A percentile compares a stretch with the other conserved stretches of the same genome.
Evolutionary conservation across 2,113 vertebrate genomes (phyloP).

Genomic region (Nerophis lumbriciformis): DNA sequence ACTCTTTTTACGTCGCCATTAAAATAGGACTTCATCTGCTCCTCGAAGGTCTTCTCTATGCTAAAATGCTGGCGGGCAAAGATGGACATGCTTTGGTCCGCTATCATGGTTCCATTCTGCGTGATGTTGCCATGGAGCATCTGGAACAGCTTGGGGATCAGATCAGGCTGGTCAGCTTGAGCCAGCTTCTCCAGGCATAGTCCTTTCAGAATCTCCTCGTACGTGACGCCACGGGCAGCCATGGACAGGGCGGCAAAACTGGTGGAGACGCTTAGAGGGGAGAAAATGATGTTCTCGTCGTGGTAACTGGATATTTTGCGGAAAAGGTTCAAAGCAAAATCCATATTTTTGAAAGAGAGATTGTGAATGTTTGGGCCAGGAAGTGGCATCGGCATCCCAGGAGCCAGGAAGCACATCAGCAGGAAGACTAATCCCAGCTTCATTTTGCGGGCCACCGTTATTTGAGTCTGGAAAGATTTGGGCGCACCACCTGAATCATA

Average conservation of each 20-base stretch:
- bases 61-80: slow-evolving; percentile 73
- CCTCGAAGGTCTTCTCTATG: slow-evolving; percentile 69
- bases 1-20: slow-evolving; percentile 71
- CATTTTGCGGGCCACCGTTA: slow-evolving; percentile 27
- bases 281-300: slow-evolving; percentile 84
- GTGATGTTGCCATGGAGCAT: slow-evolving; percentile 72
- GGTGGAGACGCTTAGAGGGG: slow-evolving; percentile 79
- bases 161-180: slow-evolving; percentile 28
- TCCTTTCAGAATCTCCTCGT: slow-evolving; percentile 68
- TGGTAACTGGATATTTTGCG: slow-evolving; percentile 78
- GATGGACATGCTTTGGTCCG: slow-evolving; percentile 73
- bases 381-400: slow-evolving; percentile 28
- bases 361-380: slow-evolving; percentile 52
- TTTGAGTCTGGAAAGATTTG: slow-evolving; percentile 9
- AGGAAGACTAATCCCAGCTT: slow-evolving; percentile 42
- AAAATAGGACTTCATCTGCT: slow-evolving; percentile 77
- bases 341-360: slow-evolving; percentile 76
- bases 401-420: slow-evolving; percentile 39
- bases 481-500: slow-evolving; percentile 25
- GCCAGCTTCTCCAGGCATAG: slow-evolving; percentile 71
- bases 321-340: slow-evolving; percentile 87
- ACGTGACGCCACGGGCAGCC: slow-evolving; percentile 72
- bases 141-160: slow-evolving; percentile 75
- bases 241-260: slow-evolving; percentile 70
- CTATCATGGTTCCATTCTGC: slow-evolving; percentile 63